Percentiles rank a stretch among this genome's conserved stretches.
Conservation (phyloP, 2,113 vertebrate genomes). For the Equus przewalskii region DNA sequence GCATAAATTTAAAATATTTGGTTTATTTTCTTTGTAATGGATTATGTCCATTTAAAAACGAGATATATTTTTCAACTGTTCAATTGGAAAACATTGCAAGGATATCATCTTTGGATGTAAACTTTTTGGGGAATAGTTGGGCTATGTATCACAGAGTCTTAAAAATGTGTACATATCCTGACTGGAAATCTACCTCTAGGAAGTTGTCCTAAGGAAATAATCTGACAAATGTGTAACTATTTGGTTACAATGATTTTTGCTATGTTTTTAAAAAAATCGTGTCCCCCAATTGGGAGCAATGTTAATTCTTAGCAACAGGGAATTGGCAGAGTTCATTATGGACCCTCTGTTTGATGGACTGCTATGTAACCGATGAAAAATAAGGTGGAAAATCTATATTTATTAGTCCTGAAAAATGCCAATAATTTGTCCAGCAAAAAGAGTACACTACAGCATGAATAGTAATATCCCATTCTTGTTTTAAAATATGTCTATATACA, state of each 20-base stretch:
- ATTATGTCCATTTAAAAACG: neutral
- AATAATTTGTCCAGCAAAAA: neutral
- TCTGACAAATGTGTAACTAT: neutral
- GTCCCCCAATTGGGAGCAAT: neutral
- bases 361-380: neutral
- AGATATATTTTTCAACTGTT: neutral
- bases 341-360: neutral
- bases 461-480: neutral
- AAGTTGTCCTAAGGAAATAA: neutral
- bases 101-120: neutral
- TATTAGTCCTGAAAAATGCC: neutral
- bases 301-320: neutral
- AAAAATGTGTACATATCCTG: neutral
- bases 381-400: neutral
- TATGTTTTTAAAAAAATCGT: neutral
- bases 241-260: neutral
- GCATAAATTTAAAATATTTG: conserved; percentile 12
- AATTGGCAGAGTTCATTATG: neutral
- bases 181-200: neutral
- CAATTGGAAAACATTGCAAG: neutral
- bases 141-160: neutral
- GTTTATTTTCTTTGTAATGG: neutral
- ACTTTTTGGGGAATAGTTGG: neutral
- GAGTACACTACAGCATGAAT: neutral
- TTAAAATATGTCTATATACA: neutral